Percentiles rank a stretch among this genome's conserved stretches.
Evolutionary conservation across 2,888 invertebrate species (phyloP).

Genomic region (Apotomis betuletana): DNA sequence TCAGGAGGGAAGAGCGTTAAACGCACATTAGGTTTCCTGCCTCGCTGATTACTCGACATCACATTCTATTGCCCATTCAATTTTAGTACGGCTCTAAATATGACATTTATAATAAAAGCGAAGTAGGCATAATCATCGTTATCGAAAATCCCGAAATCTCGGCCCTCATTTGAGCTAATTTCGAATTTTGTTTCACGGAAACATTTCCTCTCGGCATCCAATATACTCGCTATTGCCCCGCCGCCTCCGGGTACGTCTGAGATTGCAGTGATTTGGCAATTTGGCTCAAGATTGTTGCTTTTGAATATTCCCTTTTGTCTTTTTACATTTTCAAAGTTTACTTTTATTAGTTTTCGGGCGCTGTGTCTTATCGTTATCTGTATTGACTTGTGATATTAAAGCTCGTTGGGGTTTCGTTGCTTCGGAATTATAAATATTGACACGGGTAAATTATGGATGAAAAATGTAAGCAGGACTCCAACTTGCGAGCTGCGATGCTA

Average conservation of each 20-base stretch:
- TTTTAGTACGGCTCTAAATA: slow-evolving; percentile 34
- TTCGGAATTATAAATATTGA: too few relatives aligned
- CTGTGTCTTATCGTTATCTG: slow-evolving; percentile 8
- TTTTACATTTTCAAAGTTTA: slow-evolving; percentile 44
- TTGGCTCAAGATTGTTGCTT: slow-evolving; percentile 56
- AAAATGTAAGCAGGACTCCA: too few relatives aligned
- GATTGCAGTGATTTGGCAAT: slow-evolving; percentile 68
- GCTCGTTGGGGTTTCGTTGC: background rate
- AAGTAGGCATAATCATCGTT: slow-evolving; percentile 33
- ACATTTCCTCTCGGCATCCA: slow-evolving; percentile 46
- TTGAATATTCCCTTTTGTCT: slow-evolving; percentile 58
- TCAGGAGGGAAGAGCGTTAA: slow-evolving; percentile 5
- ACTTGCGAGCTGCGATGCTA: too few relatives aligned
- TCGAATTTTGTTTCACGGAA: slow-evolving; percentile 40
- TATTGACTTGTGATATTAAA: background rate
- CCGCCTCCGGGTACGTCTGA: slow-evolving; percentile 47
- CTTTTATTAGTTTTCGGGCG: slow-evolving; percentile 21
- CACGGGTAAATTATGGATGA: too few relatives aligned
- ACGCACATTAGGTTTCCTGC: slow-evolving; percentile 21
- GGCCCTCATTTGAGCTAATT: slow-evolving; percentile 43
- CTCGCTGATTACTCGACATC: slow-evolving; percentile 31
- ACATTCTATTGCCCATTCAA: slow-evolving; percentile 34
- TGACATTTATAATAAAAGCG: slow-evolving; percentile 38
- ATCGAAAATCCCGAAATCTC: slow-evolving; percentile 32
- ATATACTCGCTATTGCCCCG: slow-evolving; percentile 51